Conservation (phyloP, 2,888 invertebrate species). For the Meandrusa payeni region DNA sequence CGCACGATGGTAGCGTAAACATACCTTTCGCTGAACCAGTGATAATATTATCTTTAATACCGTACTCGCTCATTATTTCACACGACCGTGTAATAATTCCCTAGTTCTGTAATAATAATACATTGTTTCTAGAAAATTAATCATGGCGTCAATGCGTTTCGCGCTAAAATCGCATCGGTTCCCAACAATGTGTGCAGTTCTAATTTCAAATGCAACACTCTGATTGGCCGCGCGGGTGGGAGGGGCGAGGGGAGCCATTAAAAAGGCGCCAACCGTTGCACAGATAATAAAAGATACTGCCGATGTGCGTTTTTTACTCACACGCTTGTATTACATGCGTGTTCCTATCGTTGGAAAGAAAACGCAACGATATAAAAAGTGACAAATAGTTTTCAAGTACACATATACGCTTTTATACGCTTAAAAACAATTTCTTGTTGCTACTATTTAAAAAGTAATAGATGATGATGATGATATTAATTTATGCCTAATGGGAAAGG, state of each 20-base stretch:
- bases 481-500: too few relatives aligned
- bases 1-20: conserved; percentile 8
- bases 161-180: conserved; percentile 46
- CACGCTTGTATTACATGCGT: conserved; percentile 24
- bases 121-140: conserved; percentile 21
- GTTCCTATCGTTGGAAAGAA: conserved; percentile 43
- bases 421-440: background rate
- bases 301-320: conserved; percentile 34
- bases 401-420: background rate
- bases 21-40: conserved; percentile 13
- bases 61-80: conserved; percentile 20
- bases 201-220: conserved; percentile 61
- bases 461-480: too few relatives aligned
- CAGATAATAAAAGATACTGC: conserved; percentile 44
- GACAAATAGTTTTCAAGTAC: background rate
- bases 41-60: background rate
- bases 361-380: background rate
- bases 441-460: too few relatives aligned
- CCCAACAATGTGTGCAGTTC: conserved; percentile 55
- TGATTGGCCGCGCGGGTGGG: conserved; percentile 52
- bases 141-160: conserved; percentile 39
- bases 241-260: conserved; percentile 42
- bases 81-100: background rate
- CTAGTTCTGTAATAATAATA: background rate
- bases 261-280: conserved; percentile 46